Base-by-base conservation (phyloP, 1,140 invertebrate genomes). In the Leptonema lineaticorne region DNA sequence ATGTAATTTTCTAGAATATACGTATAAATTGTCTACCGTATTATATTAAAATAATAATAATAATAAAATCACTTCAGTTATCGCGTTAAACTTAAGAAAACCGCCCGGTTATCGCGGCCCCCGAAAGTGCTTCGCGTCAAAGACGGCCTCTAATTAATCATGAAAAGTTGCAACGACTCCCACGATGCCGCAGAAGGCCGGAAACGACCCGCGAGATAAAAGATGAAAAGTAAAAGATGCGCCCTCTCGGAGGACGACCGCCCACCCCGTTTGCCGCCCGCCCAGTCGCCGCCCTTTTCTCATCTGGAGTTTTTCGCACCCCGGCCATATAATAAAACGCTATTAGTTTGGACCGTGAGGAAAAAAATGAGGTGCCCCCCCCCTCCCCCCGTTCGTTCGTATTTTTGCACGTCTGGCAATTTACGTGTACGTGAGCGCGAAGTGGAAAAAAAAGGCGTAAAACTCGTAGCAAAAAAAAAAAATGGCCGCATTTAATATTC, bases 281-380 rank as follows among this genome's bases (percentile, higher is more conserved):
- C 14, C 37, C 11, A n/a, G 3, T 45, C 37, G 29, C 5, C 29
- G 29, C 5, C 5, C 29, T 11, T 5, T 11, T 11, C 29, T 33
- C 29, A 6, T 6, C 29, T 5, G 11, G 29, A 6, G 5, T 48
- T 24, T 26, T 24, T 53, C 37, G 22, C 50, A 33, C 5, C 27
- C 56, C 37, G 56, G 69, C 60, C 67, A 71, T 71, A 70, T 70
- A 71, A 71, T 71, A 67, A 67, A 71, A 68, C 50, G 69, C 65
- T 64, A 71, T 71, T 71, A 71, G 69, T 68, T 63, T 27, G 18
- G 30, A 53, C 48, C 41, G 65, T n/a, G n/a, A n/a, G n/a, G n/a
- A n/a, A n/a, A 71, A 57, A 71, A 67, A 71, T 64, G 69, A 67
- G 60, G 57, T 29, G 53, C 57, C 48, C 53, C 67, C 67, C 63